Evolutionary conservation across 1,140 invertebrate genomes (phyloP).

Genomic region (Cydia amplana): DNA sequence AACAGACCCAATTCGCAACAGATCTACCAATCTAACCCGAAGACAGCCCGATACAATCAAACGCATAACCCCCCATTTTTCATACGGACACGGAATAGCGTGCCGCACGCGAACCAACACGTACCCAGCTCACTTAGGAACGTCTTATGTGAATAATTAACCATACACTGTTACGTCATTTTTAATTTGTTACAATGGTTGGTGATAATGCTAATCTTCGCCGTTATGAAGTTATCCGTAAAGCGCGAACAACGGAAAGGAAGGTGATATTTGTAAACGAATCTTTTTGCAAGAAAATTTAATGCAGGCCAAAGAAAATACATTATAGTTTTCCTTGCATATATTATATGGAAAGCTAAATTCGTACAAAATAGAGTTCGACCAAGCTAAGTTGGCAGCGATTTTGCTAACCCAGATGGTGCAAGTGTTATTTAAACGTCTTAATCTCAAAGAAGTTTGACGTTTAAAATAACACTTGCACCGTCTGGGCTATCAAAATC

Average conservation of each 20-base stretch:
- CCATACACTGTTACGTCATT: too few species aligned
- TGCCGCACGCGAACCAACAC: slow-evolving; percentile 2
- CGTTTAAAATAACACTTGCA: too few species aligned
- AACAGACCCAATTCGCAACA: slow-evolving; percentile 20
- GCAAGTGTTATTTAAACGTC: too few species aligned
- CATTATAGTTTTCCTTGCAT: too few species aligned
- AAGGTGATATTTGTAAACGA: not conserved
- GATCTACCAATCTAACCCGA: slow-evolving; percentile 16
- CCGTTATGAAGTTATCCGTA: slow-evolving; percentile 16
- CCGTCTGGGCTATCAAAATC: too few species aligned
- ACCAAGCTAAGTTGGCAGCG: too few species aligned
- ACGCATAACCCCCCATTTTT: slow-evolving; percentile 20
- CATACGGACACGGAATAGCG: slow-evolving; percentile 15
- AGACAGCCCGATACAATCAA: slow-evolving; percentile 18
- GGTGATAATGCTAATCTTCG: slow-evolving; percentile 5
- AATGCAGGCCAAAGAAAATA: too few species aligned
- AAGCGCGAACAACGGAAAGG: not conserved
- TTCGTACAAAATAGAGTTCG: not conserved
- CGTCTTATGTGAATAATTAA: not conserved
- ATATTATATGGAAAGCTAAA: not conserved
- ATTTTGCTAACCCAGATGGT: too few species aligned
- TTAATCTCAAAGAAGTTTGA: too few species aligned
- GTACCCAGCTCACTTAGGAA: not conserved
- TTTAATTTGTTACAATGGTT: too few species aligned
- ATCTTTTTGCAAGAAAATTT: not conserved